phyloP scores from a whole-genome alignment of 1,140 invertebrate species.

The Nylanderia fulva region DNA sequence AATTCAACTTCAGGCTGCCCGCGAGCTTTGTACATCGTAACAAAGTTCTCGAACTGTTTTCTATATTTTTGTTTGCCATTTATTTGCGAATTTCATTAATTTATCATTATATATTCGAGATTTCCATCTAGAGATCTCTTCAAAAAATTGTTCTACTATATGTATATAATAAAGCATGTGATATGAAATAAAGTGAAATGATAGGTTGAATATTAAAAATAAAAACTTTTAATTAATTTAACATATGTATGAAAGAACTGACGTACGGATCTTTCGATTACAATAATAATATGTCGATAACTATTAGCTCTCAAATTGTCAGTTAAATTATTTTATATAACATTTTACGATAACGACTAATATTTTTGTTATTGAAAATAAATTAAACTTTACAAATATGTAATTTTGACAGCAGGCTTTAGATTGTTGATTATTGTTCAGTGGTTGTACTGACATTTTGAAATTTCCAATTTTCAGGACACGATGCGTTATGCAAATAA shows the following conservation, averaged over 20 bases:
- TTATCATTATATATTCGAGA: neutral
- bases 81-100: constrained; percentile 8
- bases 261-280: neutral
- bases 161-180: neutral
- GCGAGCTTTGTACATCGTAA: constrained; percentile 19
- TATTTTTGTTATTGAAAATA: constrained; percentile 20
- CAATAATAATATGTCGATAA: constrained; percentile 8
- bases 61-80: constrained; percentile 25
- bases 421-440: neutral
- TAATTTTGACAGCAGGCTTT: neutral
- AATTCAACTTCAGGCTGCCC: constrained; percentile 36
- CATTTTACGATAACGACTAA: neutral
- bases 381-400: constrained; percentile 1
- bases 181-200: neutral
- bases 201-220: neutral
- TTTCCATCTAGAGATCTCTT: neutral
- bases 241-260: neutral
- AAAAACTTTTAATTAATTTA: neutral
- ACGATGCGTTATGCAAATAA: neutral
- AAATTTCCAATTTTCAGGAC: neutral
- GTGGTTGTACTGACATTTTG: neutral
- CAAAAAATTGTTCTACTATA: neutral
- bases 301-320: neutral
- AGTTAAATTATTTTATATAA: neutral
- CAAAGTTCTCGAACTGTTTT: constrained; percentile 13